These are phyloP conservation scores for Crenichthys baileyi DNA, from an alignment of 2,797 vertebrate genomes.

Conservation along the genomic window DNA sequence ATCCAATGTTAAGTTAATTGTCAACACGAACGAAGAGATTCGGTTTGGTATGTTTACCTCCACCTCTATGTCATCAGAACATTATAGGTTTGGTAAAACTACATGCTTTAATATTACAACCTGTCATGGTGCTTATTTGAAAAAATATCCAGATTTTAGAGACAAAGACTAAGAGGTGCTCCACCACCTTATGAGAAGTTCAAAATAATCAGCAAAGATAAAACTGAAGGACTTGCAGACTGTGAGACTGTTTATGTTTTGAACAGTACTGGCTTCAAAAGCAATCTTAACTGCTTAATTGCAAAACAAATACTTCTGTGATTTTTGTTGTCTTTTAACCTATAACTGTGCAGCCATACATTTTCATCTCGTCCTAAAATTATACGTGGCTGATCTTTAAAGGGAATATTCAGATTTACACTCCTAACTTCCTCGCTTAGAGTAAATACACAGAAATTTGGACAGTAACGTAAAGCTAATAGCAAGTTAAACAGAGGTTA, in stretches of 20 bases:
- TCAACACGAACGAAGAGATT: background rate
- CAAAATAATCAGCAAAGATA: background rate
- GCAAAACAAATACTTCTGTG: background rate
- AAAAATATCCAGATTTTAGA: fast-evolving
- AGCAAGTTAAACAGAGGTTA: background rate
- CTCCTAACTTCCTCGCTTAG: too few relatives aligned
- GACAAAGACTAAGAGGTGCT: conserved; percentile 20
- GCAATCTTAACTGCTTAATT: conserved; percentile 13
- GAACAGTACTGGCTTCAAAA: conserved; percentile 1
- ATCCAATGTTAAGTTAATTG: fast-evolving
- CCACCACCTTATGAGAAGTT: conserved; percentile 55
- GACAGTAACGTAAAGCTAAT: background rate
- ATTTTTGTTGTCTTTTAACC: background rate
- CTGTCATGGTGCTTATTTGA: conserved; percentile 28
- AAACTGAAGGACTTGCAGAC: background rate
- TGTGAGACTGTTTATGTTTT: conserved; percentile 17
- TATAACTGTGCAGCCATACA: background rate
- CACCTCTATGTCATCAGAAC: background rate
- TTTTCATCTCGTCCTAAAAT: background rate
- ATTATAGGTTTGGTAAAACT: fast-evolving
- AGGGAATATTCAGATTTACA: too few relatives aligned
- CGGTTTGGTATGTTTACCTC: conserved; percentile 51
- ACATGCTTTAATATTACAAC: conserved; percentile 49
- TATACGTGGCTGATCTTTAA: too few relatives aligned
- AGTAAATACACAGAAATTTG: background rate